Evolutionary conservation across 2,888 invertebrate species (phyloP).

Genomic region (Panopea generosa): DNA sequence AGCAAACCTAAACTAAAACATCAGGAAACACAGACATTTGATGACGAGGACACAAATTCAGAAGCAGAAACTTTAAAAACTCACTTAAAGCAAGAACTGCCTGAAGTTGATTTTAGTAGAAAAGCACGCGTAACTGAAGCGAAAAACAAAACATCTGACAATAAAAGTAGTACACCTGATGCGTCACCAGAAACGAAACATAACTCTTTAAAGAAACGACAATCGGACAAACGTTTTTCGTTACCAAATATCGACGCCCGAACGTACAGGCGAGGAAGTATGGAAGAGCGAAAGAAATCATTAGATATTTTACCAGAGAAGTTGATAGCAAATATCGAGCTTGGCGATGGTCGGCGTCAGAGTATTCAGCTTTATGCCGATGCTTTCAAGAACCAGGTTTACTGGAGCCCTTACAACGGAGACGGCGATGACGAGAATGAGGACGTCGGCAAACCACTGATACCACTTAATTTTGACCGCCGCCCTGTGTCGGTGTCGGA

Average conservation of each 20-base stretch:
- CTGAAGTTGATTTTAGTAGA: too few species aligned
- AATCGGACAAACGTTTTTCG: slow-evolving; percentile 10
- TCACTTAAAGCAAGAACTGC: neutral
- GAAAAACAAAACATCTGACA: neutral
- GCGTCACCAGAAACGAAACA: neutral
- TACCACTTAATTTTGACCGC: slow-evolving; percentile 40
- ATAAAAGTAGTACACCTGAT: neutral
- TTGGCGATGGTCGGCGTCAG: slow-evolving; percentile 52
- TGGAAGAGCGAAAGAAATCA: slow-evolving; percentile 23
- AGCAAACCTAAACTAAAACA: slow-evolving; percentile 26
- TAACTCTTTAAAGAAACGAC: neutral
- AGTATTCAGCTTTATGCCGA: slow-evolving; percentile 54
- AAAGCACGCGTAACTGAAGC: too few species aligned
- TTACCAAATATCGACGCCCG: neutral
- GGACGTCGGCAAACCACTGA: neutral
- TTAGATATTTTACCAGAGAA: slow-evolving; percentile 55
- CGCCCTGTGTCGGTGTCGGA: slow-evolving; percentile 29
- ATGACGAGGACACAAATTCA: slow-evolving; percentile 17
- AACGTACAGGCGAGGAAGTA: neutral
- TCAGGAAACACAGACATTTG: slow-evolving; percentile 42
- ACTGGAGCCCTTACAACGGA: slow-evolving; percentile 50
- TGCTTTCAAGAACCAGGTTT: slow-evolving; percentile 38
- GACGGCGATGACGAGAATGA: slow-evolving; percentile 22
- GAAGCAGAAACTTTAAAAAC: slow-evolving; percentile 16
- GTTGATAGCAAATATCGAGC: slow-evolving; percentile 57